Base-by-base conservation (phyloP, 2,888 invertebrate genomes). In the Mesorhabditis belari region DNA sequence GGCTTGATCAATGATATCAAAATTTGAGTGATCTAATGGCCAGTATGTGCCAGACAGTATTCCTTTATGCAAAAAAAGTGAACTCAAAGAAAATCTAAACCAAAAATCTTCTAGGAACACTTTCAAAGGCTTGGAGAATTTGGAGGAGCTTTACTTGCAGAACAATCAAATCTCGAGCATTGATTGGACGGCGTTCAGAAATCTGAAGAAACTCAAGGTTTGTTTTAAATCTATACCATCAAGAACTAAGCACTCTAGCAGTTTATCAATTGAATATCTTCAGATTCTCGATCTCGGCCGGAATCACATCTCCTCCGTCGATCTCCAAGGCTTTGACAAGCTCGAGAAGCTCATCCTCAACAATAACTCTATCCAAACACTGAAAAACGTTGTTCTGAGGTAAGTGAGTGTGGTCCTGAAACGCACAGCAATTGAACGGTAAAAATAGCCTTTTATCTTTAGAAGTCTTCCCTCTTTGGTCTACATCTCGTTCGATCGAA, bases 101-200 rank as follows among this genome's bases (percentile, higher is more conserved):
- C 12, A 35, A 35, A 17, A 24, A 5, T 57, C 62, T 56, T 55
- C 17, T 62, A 76, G 73, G 55, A 61, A 67, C 57, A 71, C 72
- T 5, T 79, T 79, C 67, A 62, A 63, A 6, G 76, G 75, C 1
- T 80, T 84, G n/a, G 66, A 68, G 5, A 74, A 77, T n/a, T 66
- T 83, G 62, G 78, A 79, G 49, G 71, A 73, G 26, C 73, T 84
- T 3, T 61, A 70, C 17, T 50, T 79, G 51, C 64, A 74, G 19
- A 57, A 68, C n/a, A 75, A 81, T 54, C 50, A 62, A 25, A 66
- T 77, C 28, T 27, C 55, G 2, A 49, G 55, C 26, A 66, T 80
- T 51, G 74, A 81, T 55, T 63, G 64, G 63, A 56, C 61, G 2
- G 71, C 74, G 0, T 77, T 80, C 66, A 53, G 61, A 4, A 52